Conservation (phyloP, 2,888 invertebrate genomes). For the Caprella mutica region DNA sequence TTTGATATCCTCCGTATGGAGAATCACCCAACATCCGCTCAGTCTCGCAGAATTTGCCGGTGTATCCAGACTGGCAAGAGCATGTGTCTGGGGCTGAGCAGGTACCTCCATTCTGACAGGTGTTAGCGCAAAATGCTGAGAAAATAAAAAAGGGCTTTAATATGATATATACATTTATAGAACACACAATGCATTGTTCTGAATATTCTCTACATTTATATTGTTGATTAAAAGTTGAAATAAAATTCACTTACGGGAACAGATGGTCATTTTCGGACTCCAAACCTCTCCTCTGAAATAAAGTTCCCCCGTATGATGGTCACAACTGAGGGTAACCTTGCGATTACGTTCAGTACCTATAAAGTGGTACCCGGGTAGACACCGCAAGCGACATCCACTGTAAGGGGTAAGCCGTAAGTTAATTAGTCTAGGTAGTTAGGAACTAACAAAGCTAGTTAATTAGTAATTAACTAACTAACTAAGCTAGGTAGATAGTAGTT, state of each 20-base stretch:
- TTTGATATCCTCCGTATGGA: constrained; percentile 3
- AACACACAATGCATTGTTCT: not conserved
- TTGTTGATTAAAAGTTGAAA: too few relatives aligned
- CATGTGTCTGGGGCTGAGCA: constrained; percentile 6
- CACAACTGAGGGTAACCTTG: not conserved
- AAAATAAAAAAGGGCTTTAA: not conserved
- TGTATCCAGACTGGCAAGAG: not conserved
- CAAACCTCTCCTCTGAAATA: not conserved
- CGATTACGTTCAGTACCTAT: not conserved
- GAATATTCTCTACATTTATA: too few relatives aligned
- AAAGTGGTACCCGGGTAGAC: not conserved
- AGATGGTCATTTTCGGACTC: constrained; percentile 2
- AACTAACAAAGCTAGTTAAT: too few relatives aligned
- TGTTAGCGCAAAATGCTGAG: not conserved
- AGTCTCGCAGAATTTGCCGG: not conserved
- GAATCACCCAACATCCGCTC: constrained; percentile 5
- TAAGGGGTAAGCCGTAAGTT: too few relatives aligned
- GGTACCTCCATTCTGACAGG: constrained; percentile 8
- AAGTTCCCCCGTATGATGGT: not conserved
- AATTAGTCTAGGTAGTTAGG: too few relatives aligned
- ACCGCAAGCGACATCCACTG: constrained; percentile 8
- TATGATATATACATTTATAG: not conserved
- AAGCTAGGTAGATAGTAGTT: too few relatives aligned
- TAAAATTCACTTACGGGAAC: not conserved
- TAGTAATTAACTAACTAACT: too few relatives aligned